A percentile compares a stretch with the other conserved stretches of the same genome.
Evolutionary conservation across 2,797 vertebrate species (phyloP).

Genomic region (Sebastes goodei): DNA sequence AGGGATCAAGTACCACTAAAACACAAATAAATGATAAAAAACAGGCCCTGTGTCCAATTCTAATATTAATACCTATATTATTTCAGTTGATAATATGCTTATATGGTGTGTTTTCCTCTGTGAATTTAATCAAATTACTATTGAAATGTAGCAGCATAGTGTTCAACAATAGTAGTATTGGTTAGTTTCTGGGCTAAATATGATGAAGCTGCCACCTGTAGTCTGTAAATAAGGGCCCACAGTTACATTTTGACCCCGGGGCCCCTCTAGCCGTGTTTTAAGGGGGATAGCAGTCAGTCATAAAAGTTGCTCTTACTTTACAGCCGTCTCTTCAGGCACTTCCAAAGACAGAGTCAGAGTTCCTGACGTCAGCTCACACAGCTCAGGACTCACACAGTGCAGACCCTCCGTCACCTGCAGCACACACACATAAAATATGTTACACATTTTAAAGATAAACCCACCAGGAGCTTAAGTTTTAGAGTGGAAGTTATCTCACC

Average conservation of each 20-base stretch:
- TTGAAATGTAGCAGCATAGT: background rate
- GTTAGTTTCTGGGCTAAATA: background rate
- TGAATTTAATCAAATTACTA: background rate
- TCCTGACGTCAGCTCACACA: slow-evolving; percentile 89
- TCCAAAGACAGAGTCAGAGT: slow-evolving; percentile 90
- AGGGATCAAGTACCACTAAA: background rate
- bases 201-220: slow-evolving; percentile 9
- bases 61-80: background rate
- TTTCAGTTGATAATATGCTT: background rate
- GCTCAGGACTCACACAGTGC: slow-evolving; percentile 91
- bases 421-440: slow-evolving; percentile 24
- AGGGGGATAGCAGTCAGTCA: background rate
- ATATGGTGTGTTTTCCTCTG: background rate
- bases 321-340: slow-evolving; percentile 92
- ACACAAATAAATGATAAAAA: background rate
- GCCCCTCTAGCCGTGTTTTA: background rate
- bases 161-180: background rate
- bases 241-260: background rate
- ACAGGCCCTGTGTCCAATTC: background rate
- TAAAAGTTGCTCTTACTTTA: slow-evolving; percentile 88
- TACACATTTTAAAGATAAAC: background rate
- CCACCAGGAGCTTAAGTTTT: background rate
- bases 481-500: slow-evolving; percentile 77
- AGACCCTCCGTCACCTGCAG: slow-evolving; percentile 89
- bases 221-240: background rate